These are phyloP conservation scores for Stegostoma tigrinum DNA, from an alignment of 2,113 vertebrate species.

Conservation along the genomic window DNA sequence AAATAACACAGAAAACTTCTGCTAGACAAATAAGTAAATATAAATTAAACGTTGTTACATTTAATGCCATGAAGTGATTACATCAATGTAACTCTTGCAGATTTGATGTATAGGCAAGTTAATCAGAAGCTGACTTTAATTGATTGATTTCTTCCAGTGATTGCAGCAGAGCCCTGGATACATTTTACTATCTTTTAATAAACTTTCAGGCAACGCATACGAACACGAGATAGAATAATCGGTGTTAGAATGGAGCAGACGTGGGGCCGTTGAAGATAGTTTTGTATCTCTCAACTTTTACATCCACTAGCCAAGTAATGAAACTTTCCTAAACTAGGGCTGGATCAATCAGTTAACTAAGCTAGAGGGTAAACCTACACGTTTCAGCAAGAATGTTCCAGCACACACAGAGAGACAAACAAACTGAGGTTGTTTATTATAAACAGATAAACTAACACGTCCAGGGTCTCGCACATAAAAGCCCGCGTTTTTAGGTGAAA, in stretches of 20 bases:
- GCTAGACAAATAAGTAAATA: neutral
- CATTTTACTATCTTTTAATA: neutral
- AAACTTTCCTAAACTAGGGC: neutral
- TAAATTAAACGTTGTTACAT: neutral
- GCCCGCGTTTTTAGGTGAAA: neutral
- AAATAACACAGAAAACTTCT: neutral
- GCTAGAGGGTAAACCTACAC: neutral
- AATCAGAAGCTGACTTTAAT: neutral
- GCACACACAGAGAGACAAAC: neutral
- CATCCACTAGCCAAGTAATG: neutral
- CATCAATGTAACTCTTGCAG: neutral
- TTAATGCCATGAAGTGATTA: neutral
- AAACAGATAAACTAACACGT: neutral
- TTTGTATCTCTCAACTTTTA: neutral
- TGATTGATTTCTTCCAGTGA: neutral
- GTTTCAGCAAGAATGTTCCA: neutral
- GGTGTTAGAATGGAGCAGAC: neutral
- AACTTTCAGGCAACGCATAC: neutral
- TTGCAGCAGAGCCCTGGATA: neutral
- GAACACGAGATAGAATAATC: neutral
- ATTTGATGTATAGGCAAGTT: neutral
- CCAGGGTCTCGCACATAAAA: neutral
- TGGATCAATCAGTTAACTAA: neutral
- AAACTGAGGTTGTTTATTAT: neutral
- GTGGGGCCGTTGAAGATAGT: neutral